A percentile compares a stretch with the other conserved stretches of the same genome.
phyloP scores from a whole-genome alignment of 2,888 invertebrate species.

The Drosophila mercatorum region DNA sequence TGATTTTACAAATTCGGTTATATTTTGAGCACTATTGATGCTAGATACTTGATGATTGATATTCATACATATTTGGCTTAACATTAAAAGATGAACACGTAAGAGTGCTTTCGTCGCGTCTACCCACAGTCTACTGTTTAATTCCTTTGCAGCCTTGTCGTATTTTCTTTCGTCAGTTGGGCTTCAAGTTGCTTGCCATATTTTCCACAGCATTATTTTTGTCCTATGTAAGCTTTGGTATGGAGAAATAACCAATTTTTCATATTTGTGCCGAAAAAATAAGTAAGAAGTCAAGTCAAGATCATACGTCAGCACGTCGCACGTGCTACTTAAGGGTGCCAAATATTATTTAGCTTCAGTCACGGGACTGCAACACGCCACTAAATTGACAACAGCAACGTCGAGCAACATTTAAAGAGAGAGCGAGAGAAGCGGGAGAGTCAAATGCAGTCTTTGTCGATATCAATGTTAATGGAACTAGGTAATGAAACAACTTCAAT shows the following conservation, averaged over 20 bases:
- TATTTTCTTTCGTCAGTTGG: too few relatives aligned
- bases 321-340: constrained; percentile 55
- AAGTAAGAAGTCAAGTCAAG: constrained; percentile 46
- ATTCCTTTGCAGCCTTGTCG: too few relatives aligned
- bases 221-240: too few relatives aligned
- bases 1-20: too few relatives aligned
- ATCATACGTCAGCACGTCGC: constrained; percentile 59
- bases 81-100: too few relatives aligned
- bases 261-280: constrained; percentile 34
- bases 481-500: not conserved
- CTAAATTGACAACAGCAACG: constrained; percentile 48
- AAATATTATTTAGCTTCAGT: constrained; percentile 52
- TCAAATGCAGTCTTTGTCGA: constrained; percentile 26
- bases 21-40: too few relatives aligned
- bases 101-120: too few relatives aligned
- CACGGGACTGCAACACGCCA: constrained; percentile 53
- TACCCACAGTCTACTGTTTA: too few relatives aligned
- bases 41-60: too few relatives aligned
- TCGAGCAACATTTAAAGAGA: not conserved
- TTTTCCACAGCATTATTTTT: too few relatives aligned
- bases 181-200: too few relatives aligned
- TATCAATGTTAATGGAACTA: constrained; percentile 49
- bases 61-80: too few relatives aligned
- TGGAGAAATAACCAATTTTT: constrained; percentile 50
- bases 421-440: not conserved